Percentiles rank a stretch among this genome's conserved stretches.
Evolutionary conservation across 2,888 invertebrate genomes (phyloP).

Genomic region (Trachelus troglodyta): DNA sequence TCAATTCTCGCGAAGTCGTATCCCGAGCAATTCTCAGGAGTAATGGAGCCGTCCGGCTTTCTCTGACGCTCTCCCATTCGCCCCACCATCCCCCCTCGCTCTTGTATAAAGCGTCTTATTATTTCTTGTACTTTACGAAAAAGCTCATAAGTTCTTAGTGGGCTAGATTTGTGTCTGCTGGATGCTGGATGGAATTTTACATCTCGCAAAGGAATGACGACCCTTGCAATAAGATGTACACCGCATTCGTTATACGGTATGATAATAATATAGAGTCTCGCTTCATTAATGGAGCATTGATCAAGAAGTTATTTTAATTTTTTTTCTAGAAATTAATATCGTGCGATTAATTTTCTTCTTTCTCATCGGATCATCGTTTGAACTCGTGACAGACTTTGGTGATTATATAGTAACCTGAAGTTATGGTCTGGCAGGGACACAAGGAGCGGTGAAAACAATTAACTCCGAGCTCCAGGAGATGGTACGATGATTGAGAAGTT

Average conservation of each 20-base stretch:
- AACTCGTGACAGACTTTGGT: neutral
- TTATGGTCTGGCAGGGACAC: neutral
- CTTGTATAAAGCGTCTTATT: neutral
- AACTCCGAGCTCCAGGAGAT: neutral
- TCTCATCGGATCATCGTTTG: neutral
- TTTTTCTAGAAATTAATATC: too few relatives aligned
- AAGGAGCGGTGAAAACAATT: slow-evolving; percentile 20
- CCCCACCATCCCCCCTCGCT: neutral
- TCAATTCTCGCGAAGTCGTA: slow-evolving; percentile 28
- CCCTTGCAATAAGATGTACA: neutral
- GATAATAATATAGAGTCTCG: neutral
- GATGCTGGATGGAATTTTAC: neutral
- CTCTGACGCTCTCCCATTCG: neutral
- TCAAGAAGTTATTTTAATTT: neutral
- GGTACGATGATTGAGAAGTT: neutral
- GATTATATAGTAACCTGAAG: neutral
- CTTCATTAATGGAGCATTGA: neutral
- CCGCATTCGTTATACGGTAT: neutral
- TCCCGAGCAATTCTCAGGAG: slow-evolving; percentile 49
- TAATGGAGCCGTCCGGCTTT: slow-evolving; percentile 52
- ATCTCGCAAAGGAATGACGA: neutral
- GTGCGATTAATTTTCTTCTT: neutral
- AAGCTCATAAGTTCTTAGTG: slow-evolving; percentile 53
- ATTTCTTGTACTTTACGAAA: slow-evolving; percentile 30
- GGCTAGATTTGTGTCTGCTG: neutral